A percentile compares a stretch with the other conserved stretches of the same genome.
Evolutionary conservation across 2,113 vertebrate genomes (phyloP).

Genomic region (Diphyllodes magnificus): DNA sequence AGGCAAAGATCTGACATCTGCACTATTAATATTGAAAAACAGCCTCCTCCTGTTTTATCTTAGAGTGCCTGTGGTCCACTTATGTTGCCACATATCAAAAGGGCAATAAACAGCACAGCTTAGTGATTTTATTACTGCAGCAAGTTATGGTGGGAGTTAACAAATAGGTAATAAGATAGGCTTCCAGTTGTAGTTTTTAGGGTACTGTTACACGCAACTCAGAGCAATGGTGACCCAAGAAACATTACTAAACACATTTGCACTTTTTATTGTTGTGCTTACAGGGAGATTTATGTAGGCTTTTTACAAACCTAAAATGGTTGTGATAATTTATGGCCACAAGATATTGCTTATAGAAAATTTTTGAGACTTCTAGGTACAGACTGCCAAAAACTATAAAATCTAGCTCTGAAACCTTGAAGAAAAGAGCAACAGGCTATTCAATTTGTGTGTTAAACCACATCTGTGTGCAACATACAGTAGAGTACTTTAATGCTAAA

Average conservation of each 20-base stretch:
- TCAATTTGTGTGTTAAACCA: slow-evolving; percentile 21
- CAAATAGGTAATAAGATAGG: slow-evolving; percentile 55
- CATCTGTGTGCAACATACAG: slow-evolving; percentile 45
- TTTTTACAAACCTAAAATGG: slow-evolving; percentile 54
- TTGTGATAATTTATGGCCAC: slow-evolving; percentile 48
- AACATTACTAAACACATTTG: slow-evolving; percentile 53
- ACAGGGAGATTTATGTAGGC: slow-evolving; percentile 44
- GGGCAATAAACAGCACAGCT: slow-evolving; percentile 59
- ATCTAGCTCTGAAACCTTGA: slow-evolving; percentile 27
- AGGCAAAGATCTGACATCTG: slow-evolving; percentile 36
- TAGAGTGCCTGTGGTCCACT: slow-evolving; percentile 48
- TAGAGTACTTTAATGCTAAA: slow-evolving; percentile 11
- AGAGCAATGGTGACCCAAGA: slow-evolving; percentile 29
- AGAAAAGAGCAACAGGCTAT: slow-evolving; percentile 34
- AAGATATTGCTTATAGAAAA: slow-evolving; percentile 60
- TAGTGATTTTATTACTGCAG: slow-evolving; percentile 48
- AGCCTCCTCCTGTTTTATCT: slow-evolving; percentile 45
- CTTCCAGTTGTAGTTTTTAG: slow-evolving; percentile 35
- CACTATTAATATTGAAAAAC: slow-evolving; percentile 15
- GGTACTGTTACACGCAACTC: slow-evolving; percentile 29
- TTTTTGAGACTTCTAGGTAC: slow-evolving; percentile 33
- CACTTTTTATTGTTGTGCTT: slow-evolving; percentile 59
- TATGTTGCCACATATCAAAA: slow-evolving; percentile 32
- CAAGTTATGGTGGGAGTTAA: slow-evolving; percentile 33
- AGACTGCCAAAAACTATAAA: slow-evolving; percentile 58